These are phyloP conservation scores for Cyprinodon brontotheroides DNA, from an alignment of 2,113 vertebrate species.

Conservation along the genomic window DNA sequence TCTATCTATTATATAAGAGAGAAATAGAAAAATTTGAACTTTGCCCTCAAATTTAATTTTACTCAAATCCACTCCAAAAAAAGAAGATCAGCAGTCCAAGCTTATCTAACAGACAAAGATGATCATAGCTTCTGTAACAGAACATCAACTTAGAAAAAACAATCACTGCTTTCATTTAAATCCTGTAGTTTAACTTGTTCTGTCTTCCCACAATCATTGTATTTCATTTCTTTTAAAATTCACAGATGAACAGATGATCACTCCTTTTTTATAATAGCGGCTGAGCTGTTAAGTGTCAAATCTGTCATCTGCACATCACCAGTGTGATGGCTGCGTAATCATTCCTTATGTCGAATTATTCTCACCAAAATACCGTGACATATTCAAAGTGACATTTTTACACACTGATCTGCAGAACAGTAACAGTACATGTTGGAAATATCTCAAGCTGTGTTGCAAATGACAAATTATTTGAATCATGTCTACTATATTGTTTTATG, in stretches of 20 bases:
- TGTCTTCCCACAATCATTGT: background rate
- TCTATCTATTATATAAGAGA: too few relatives aligned
- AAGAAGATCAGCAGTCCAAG: slow-evolving; percentile 8
- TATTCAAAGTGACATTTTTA: background rate
- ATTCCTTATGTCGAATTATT: background rate
- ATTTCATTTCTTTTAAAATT: background rate
- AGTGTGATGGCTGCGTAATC: background rate
- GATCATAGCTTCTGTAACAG: background rate
- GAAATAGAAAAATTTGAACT: background rate
- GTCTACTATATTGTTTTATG: background rate
- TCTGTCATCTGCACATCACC: background rate
- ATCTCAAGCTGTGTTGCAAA: background rate
- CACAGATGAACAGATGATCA: background rate
- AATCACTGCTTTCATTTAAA: background rate
- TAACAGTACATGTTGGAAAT: background rate
- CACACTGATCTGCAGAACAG: background rate
- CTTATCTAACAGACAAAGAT: background rate
- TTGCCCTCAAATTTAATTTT: background rate
- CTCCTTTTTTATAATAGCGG: background rate
- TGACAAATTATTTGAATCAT: background rate
- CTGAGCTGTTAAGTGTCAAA: background rate
- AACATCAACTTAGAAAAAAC: background rate
- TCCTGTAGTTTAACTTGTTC: background rate
- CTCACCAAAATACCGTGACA: background rate
- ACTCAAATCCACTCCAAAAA: slow-evolving; percentile 1